phyloP scores from a whole-genome alignment of 2,888 invertebrate species.

The Drosophila phalerata region DNA sequence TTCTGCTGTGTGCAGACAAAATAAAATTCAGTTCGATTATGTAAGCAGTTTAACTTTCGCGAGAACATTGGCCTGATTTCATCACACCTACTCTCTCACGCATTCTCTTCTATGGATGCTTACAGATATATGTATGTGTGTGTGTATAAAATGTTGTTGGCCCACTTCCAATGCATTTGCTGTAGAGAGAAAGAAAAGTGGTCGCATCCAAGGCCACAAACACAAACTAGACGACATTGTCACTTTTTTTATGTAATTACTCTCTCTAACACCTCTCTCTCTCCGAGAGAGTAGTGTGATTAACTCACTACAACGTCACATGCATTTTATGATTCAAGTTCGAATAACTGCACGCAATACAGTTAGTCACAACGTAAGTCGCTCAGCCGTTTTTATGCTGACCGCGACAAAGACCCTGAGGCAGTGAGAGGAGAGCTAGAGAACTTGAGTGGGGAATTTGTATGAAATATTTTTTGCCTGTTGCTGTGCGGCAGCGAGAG shows the following conservation, averaged over 20 bases:
- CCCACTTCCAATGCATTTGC: conserved; percentile 71
- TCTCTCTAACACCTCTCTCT: neutral
- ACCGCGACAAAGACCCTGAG: conserved; percentile 63
- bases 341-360: conserved; percentile 68
- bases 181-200: conserved; percentile 53
- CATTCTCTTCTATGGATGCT: conserved; percentile 9
- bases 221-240: conserved; percentile 58
- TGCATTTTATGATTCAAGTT: conserved; percentile 56
- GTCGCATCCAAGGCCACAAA: conserved; percentile 65
- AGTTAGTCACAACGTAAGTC: conserved; percentile 50
- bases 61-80: conserved; percentile 54
- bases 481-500: conserved; percentile 59
- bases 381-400: conserved; percentile 38
- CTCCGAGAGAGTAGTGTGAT: conserved; percentile 32
- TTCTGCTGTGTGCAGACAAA: conserved; percentile 21
- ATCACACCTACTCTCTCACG: conserved; percentile 31
- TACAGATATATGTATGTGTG: conserved; percentile 5
- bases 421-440: neutral
- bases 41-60: conserved; percentile 48
- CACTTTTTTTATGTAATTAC: conserved; percentile 50
- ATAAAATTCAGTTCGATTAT: conserved; percentile 50
- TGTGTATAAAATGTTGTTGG: conserved; percentile 45
- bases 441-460: neutral
- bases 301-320: conserved; percentile 41
- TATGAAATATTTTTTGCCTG: conserved; percentile 38